A percentile compares a stretch with the other conserved stretches of the same genome.
These are phyloP conservation scores for Tromatobia lineatoria DNA, from an alignment of 2,888 invertebrate genomes.

Conservation along the genomic window DNA sequence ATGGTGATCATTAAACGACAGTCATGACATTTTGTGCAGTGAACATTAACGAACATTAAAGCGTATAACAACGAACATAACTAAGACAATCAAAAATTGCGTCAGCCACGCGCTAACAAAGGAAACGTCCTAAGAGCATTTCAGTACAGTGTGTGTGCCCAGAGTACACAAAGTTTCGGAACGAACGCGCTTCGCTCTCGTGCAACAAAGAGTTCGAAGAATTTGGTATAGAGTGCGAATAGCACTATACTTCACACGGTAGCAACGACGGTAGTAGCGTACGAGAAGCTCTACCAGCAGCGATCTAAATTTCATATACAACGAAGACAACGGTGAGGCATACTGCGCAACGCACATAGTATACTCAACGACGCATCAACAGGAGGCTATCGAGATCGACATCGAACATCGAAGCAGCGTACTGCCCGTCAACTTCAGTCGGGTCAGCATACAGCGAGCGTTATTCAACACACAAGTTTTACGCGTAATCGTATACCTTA, in stretches of 20 bases:
- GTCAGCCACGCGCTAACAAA: not conserved
- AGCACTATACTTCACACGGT: not conserved
- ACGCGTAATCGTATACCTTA: not conserved
- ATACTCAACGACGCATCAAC: not conserved
- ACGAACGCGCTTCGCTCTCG: slow-evolving; percentile 8
- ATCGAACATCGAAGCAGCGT: slow-evolving; percentile 2
- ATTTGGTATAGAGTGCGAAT: not conserved
- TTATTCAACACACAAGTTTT: not conserved
- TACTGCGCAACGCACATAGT: not conserved
- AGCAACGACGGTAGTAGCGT: not conserved
- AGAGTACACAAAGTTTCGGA: slow-evolving; percentile 5
- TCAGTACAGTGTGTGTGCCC: not conserved
- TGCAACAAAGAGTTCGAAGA: not conserved
- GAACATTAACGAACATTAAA: too few species aligned
- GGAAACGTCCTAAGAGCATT: not conserved
- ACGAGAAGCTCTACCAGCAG: not conserved
- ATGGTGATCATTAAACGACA: not conserved
- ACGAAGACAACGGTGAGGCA: not conserved
- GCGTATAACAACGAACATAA: too few species aligned
- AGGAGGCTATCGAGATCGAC: not conserved
- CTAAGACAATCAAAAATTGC: not conserved
- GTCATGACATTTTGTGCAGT: not conserved
- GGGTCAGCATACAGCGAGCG: slow-evolving; percentile 4
- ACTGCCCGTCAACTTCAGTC: not conserved
- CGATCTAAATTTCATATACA: not conserved